Conservation (phyloP, 1,140 invertebrate genomes). For the Drosophila pandora region DNA sequence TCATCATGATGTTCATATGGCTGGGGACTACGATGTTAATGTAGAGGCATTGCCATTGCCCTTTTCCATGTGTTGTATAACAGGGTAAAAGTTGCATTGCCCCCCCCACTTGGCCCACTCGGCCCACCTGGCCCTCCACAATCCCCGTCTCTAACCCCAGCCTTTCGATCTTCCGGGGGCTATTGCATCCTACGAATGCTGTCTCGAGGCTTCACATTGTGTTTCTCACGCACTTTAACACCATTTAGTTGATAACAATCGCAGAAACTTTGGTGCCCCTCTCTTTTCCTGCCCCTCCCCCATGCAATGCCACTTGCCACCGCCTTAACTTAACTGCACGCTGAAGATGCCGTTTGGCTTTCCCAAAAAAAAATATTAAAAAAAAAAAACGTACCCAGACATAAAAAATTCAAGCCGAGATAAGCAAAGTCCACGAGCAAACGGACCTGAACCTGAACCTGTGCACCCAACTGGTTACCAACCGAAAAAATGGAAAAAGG, state of each 20-base stretch:
- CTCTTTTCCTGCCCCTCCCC: not conserved
- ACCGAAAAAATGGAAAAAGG: conserved; percentile 48
- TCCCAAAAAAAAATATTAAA: conserved; percentile 49
- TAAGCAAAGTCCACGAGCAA: conserved; percentile 74
- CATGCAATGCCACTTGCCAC: conserved; percentile 77
- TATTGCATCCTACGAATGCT: conserved; percentile 35
- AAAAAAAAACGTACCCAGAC: conserved; percentile 33
- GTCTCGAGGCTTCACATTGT: conserved; percentile 38
- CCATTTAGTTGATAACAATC: conserved; percentile 81
- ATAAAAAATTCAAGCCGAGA: conserved; percentile 49
- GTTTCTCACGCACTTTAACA: conserved; percentile 81
- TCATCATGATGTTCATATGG: conserved; percentile 23
- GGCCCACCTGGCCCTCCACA: conserved; percentile 1
- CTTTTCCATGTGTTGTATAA: conserved; percentile 61
- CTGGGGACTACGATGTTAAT: conserved; percentile 23
- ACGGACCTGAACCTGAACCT: conserved; percentile 74
- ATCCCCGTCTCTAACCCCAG: conserved; percentile 2
- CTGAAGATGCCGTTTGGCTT: conserved; percentile 62
- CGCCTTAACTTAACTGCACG: conserved; percentile 36
- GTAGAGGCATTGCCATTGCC: conserved; percentile 43
- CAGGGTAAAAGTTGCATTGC: conserved; percentile 62
- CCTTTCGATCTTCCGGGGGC: conserved; percentile 16
- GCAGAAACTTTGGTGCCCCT: conserved; percentile 34
- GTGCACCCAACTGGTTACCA: conserved; percentile 69
- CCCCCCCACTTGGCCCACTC: conserved; percentile 19